phyloP scores from a whole-genome alignment of 2,113 vertebrate genomes.

The Hippocampus barbouri region DNA sequence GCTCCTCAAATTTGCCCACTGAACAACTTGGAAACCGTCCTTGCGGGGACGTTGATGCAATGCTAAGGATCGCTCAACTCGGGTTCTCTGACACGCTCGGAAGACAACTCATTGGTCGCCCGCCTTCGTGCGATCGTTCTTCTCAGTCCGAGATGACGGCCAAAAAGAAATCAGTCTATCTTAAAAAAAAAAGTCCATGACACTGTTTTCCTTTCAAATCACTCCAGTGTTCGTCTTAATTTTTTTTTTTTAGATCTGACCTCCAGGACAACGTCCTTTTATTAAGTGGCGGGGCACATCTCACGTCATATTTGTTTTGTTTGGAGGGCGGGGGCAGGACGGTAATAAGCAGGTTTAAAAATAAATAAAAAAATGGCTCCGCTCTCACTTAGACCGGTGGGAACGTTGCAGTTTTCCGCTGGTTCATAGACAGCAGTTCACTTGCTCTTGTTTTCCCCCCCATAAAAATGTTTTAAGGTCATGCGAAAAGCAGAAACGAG shows the following conservation, averaged over 20 bases:
- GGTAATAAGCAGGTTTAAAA: not conserved
- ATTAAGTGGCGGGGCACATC: not conserved
- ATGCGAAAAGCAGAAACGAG: not conserved
- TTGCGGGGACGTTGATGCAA: not conserved
- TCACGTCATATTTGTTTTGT: not conserved
- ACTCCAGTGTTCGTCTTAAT: conserved; percentile 43
- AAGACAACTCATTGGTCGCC: not conserved
- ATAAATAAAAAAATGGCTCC: not conserved
- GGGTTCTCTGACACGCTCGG: not conserved
- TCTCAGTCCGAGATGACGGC: too few species aligned
- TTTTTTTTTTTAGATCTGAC: conserved; percentile 22
- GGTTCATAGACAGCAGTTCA: not conserved
- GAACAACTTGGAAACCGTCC: not conserved
- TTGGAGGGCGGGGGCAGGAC: not conserved
- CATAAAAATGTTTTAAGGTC: not conserved
- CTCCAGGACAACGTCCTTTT: conserved; percentile 12
- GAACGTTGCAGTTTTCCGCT: not conserved
- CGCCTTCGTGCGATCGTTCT: not conserved
- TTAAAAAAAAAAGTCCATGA: too few species aligned
- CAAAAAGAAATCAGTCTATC: too few species aligned
- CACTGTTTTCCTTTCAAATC: conserved; percentile 46
- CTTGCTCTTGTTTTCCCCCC: not conserved
- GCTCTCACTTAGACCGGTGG: too few species aligned
- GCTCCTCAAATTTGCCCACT: not conserved
- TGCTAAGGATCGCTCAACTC: not conserved